Conservation (phyloP, 2,888 invertebrate species). For the Brachyptera putata region DNA sequence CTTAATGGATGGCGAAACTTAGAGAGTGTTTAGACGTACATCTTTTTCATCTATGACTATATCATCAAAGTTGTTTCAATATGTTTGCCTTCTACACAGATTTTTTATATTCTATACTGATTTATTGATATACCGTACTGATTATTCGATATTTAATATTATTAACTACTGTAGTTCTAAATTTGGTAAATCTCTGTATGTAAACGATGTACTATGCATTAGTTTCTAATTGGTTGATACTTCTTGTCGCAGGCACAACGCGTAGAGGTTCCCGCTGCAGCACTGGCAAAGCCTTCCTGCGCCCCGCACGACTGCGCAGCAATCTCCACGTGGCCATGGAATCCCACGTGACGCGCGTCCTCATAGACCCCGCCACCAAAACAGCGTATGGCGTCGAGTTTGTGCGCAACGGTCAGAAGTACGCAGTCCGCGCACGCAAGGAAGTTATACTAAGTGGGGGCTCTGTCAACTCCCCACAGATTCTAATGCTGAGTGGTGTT, state of each 20-base stretch:
- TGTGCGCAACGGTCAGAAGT: slow-evolving; percentile 62
- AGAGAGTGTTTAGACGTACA: no score
- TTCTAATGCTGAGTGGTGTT: slow-evolving; percentile 89
- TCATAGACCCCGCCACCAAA: slow-evolving; percentile 60
- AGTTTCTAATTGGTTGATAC: no score
- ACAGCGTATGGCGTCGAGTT: slow-evolving; percentile 81
- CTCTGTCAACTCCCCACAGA: slow-evolving; percentile 87
- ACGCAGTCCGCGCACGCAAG: slow-evolving; percentile 70
- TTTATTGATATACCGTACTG: no score
- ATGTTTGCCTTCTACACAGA: no score
- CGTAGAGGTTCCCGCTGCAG: slow-evolving; percentile 74
- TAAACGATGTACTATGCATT: no score
- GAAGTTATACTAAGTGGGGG: slow-evolving; percentile 90
- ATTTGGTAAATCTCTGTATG: no score
- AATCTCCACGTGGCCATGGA: slow-evolving; percentile 83
- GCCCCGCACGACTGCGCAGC: slow-evolving; percentile 71
- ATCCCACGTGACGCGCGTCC: slow-evolving; percentile 70
- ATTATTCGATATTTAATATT: no score
- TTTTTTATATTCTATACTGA: no score
- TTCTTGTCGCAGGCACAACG: slow-evolving; percentile 27
- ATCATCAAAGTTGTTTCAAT: no score
- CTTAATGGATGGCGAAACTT: no score
- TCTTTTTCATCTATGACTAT: no score
- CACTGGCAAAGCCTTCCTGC: slow-evolving; percentile 80
- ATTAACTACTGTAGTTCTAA: no score